Evolutionary conservation across 2,113 vertebrate species (phyloP).

Genomic region (Gymnocephalus cernua): DNA sequence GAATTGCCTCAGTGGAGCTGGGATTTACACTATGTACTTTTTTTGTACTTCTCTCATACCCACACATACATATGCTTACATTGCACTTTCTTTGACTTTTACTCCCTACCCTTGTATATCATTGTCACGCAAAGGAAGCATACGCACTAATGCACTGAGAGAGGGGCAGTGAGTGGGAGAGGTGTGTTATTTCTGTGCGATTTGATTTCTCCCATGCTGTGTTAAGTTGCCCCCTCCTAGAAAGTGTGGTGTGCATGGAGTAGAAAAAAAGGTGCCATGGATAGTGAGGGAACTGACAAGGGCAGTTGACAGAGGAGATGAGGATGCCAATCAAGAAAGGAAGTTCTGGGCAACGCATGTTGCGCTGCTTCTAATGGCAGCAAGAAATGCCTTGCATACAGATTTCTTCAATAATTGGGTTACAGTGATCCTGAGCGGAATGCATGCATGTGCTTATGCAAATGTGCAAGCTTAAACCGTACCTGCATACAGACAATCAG

Average conservation of each 20-base stretch:
- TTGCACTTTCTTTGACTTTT: slow-evolving; percentile 68
- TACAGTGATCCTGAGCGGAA: slow-evolving; percentile 64
- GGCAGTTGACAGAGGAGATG: slow-evolving; percentile 49
- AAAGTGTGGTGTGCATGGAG: slow-evolving; percentile 27
- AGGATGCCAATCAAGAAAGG: slow-evolving; percentile 69
- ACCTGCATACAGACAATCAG: slow-evolving; percentile 34
- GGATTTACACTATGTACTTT: slow-evolving; percentile 62
- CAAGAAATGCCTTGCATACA: slow-evolving; percentile 53
- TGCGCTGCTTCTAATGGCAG: slow-evolving; percentile 49
- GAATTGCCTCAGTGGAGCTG: slow-evolving; percentile 60
- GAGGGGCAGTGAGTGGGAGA: slow-evolving; percentile 25
- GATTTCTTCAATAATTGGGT: slow-evolving; percentile 70
- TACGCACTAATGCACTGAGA: slow-evolving; percentile 25
- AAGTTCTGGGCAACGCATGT: slow-evolving; percentile 54
- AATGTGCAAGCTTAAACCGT: slow-evolving; percentile 33
- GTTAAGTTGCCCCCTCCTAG: slow-evolving; percentile 51
- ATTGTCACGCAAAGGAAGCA: slow-evolving; percentile 52
- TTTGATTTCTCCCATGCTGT: slow-evolving; percentile 46
- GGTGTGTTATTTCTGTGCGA: slow-evolving; percentile 59
- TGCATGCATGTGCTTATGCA: slow-evolving; percentile 68
- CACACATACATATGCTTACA: slow-evolving; percentile 66
- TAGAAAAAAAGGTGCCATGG: slow-evolving; percentile 35
- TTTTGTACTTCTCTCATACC: slow-evolving; percentile 17
- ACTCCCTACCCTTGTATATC: slow-evolving; percentile 58
- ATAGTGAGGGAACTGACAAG: slow-evolving; percentile 56